Evolutionary conservation across 2,888 invertebrate genomes (phyloP), one percentile per base, ranked within the genome.

Genomic region (Volucella bombylans): DNA sequence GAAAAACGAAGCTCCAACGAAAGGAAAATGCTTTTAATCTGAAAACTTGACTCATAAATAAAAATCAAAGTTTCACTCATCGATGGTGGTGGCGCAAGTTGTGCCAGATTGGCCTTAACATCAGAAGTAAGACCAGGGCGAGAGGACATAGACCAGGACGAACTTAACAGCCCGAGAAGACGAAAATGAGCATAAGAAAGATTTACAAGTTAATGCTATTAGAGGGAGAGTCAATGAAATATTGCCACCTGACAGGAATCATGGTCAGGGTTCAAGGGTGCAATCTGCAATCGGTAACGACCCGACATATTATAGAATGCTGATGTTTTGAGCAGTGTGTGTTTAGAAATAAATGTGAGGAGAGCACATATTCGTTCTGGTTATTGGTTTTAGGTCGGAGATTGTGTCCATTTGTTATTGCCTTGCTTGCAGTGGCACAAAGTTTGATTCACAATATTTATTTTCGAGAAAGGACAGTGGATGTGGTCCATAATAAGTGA

Each of bases 11-110:
- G 61, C 68, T 80, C 41, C 31, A 54, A 64, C 31, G 31, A 71
- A 69, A 47, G 54, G 71, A 73, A 82, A 76, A 71, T 81, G 67
- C 72, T 80, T 81, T 85, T 85, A 85, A 85, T 85, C 80, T 85
- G 80, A 85, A 85, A 81, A 85, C 85, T 85, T 85, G 85, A 77
- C 85, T 81, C 85, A 85, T 85, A 85, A 85, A 85, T 85, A 85
- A 85, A 85, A 85, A 85, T 85, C 85, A 85, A 85, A 81, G 80
- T 85, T 85, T 15, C 55, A 12, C 74, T 76, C 81, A 81, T 85
- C 85, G 80, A 81, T 71, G 49, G 38, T 45, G 65, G 12, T 31
- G 14, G 45, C 6, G 39, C 41, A 68, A 71, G 71, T 59, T 54
- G 69, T 41, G 47, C 45, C 15, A 45, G 77, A 61, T 67, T 74